Evolutionary conservation across 1,140 invertebrate species (phyloP), one percentile per base, ranked within the genome.

Genomic region (Lepidurus arcticus): DNA sequence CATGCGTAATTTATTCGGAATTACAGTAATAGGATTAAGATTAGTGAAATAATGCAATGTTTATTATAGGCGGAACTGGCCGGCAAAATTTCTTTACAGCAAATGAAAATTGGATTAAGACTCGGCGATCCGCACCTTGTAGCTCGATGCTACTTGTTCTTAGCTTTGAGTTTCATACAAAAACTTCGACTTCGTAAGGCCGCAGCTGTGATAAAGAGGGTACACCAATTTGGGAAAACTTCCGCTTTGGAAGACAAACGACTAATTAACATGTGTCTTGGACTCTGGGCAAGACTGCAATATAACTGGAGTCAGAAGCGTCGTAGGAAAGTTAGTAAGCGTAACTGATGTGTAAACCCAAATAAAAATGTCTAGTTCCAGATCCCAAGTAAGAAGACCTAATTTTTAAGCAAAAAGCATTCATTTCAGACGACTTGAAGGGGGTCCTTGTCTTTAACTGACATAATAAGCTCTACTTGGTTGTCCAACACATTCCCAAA

Each of bases 111-210:
- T 44, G 94, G 95, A 3, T 81, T 92, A 42, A 87, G 91, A 81
- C 85, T 96, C 26, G 92, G 91, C 7, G 93, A 97, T 88, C 92
- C 94, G 1, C 86, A 89, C 44, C 85, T 93, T 77, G 88, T 91
- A 53, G 88, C 92, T 7, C 88, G 94, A 45, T 97, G 95, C 84
- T 90, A 89, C 81, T 86, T 98, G 0, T 98, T 94, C 84, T 89
- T 90, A 81, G 91, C 93, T n/a, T 87, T 97, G 77, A 96, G 94
- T 84, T 86, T 95, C 24, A 90, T 97, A 76, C 96, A 98, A 85
- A 89, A 89, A 80, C 90, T 91, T 6, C 84, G 89, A 44, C 87
- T 93, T 1, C 88, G 87, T 79, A 80, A 86, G 75, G 89, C 93
- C 10, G 90, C 88, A 82, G 82, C 85, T 11, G 89, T 96, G 16